Conservation (phyloP, 1,140 invertebrate genomes). For the Pseudomyrmex cubaensis region DNA sequence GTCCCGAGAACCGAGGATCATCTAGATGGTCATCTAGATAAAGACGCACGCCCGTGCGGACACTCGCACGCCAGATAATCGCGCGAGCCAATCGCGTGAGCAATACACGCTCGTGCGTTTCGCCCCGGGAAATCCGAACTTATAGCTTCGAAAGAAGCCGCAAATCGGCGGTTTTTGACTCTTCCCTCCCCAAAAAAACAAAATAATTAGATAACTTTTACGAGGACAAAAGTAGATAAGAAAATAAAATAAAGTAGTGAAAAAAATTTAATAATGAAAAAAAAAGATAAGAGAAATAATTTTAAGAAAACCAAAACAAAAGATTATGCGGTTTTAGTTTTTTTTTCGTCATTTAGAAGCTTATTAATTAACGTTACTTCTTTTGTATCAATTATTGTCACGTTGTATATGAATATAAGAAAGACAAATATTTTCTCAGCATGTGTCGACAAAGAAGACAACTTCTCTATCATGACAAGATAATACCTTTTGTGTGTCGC, state of each 20-base stretch:
- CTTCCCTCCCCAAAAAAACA: too few species aligned
- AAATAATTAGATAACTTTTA: not conserved
- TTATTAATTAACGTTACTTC: not conserved
- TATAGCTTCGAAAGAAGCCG: not conserved
- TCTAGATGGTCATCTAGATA: slow-evolving; percentile 52
- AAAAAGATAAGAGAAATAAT: not conserved
- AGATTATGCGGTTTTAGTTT: not conserved
- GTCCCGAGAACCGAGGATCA: slow-evolving; percentile 13
- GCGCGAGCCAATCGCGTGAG: slow-evolving; percentile 2
- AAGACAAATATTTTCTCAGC: not conserved
- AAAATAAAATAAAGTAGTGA: not conserved
- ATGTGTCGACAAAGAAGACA: slow-evolving; percentile 45
- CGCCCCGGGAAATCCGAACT: not conserved
- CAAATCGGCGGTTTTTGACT: not conserved
- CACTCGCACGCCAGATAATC: slow-evolving; percentile 1
- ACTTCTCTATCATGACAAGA: slow-evolving; percentile 35
- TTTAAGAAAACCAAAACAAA: not conserved
- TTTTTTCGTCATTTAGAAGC: not conserved
- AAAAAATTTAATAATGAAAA: not conserved
- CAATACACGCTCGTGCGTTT: not conserved
- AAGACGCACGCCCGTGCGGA: not conserved
- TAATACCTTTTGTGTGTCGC: slow-evolving; percentile 20
- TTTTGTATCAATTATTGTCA: too few species aligned
- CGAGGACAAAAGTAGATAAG: not conserved
- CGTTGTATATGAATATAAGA: not conserved